phyloP scores from a whole-genome alignment of 2,888 invertebrate species.

The Sabellastarte sp. region DNA sequence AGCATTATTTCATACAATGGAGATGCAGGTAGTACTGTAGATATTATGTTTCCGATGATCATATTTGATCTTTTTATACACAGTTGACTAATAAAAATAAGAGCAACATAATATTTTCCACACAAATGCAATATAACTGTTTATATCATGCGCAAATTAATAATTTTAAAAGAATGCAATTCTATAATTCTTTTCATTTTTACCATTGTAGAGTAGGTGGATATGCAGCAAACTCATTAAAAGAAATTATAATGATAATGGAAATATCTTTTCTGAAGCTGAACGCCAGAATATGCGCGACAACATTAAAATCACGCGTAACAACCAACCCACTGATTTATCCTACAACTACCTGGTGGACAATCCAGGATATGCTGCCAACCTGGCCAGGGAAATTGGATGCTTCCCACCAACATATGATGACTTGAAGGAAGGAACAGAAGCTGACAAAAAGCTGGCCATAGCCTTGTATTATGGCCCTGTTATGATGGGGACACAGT shows the following conservation, averaged over 20 bases:
- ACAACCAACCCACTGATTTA: not conserved
- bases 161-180: no score
- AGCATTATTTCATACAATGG: not conserved
- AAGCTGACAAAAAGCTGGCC: no score
- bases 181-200: no score
- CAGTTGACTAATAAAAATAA: no score
- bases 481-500: not conserved
- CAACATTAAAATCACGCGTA: not conserved
- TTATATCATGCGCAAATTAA: no score
- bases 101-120: no score
- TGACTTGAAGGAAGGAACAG: no score
- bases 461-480: not conserved
- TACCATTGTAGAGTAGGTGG: no score
- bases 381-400: not conserved
- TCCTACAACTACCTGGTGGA: not conserved
- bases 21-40: not conserved
- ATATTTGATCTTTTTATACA: no score
- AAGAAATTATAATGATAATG: not conserved
- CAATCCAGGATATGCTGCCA: not conserved
- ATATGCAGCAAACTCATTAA: not conserved
- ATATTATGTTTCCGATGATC: no score
- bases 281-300: not conserved
- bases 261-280: not conserved
- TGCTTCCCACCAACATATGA: not conserved
- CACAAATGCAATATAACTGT: no score